Base-by-base conservation (phyloP, 2,888 invertebrate genomes). In the Limnephilus lunatus region DNA sequence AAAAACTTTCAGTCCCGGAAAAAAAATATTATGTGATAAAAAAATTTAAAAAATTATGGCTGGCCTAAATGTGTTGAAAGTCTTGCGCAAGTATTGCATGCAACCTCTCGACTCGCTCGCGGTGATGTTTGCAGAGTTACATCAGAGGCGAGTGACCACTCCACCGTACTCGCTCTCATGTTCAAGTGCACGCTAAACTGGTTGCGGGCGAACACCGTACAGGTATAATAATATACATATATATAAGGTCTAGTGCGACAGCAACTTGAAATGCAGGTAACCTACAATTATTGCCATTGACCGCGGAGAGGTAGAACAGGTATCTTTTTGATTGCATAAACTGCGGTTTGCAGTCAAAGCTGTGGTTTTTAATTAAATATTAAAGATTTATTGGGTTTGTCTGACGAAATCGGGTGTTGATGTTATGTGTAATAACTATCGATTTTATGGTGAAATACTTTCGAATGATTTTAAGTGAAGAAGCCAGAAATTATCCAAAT, bases 181-280 rank as follows among this genome's bases (percentile, higher is more conserved):
- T 92, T 92, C 92, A 92, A 92, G 92, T 89, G 85, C 89, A 91
- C 31, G 90, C 90, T 81, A 53, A 85, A 90, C 85, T 85, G 85
- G 90, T 85, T 90, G 39, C 85, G 30, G 82, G n/a, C 82, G 90
- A 32, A 31, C 82, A 44, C 31, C 83, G 83, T 14, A 39, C 85
- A n/a, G 44, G 85, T n/a, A 39, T 25, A n/a, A 30, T 53, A 53
- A 53, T 53, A 53, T 19, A 53, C 19, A 53, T 19, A 53, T 19
- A 53, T 53, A 19, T 53, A 68, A 68, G 68, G 68, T 68, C 68
- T 68, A 68, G 68, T 68, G 68, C 68, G n/a, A 85, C 85, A 85
- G 35, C 35, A 19, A 35, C 35, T 85, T 85, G n/a, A 85, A 85
- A 85, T 85, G 85, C 35, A 85, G 35, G 68, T 68, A 68, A 68